These are phyloP conservation scores for Dermatemys mawii DNA, from an alignment of 2,113 vertebrate species.

Conservation along the genomic window DNA sequence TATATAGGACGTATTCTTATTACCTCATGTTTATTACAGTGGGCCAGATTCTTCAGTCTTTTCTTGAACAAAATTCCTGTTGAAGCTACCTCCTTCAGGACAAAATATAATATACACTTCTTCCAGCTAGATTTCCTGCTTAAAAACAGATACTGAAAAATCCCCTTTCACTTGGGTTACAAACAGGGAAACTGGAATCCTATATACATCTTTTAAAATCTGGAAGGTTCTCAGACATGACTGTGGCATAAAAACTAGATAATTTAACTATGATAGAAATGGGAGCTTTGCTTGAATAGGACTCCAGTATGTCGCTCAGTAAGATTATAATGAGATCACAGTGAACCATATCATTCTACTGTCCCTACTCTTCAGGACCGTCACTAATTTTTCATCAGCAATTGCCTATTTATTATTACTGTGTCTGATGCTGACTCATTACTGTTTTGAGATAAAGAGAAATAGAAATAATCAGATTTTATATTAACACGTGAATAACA, in stretches of 20 bases:
- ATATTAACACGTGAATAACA: neutral
- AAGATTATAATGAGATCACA: neutral
- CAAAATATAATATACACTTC: neutral
- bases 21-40: neutral
- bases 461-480: neutral
- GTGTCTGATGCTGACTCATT: neutral
- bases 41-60: neutral
- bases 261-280: rapidly evolving
- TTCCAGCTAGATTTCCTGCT: neutral
- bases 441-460: neutral
- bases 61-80: neutral
- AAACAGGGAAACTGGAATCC: neutral
- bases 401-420: rapidly evolving
- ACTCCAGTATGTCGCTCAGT: rapidly evolving
- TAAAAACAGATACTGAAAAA: neutral
- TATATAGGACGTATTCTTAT: neutral
- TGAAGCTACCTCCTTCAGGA: neutral
- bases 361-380: neutral
- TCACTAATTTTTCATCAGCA: neutral
- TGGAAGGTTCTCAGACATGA: neutral
- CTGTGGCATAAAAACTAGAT: rapidly evolving
- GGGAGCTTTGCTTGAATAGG: neutral
- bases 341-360: rapidly evolving
- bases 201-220: neutral
- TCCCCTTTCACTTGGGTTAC: neutral